Base-by-base conservation (phyloP, 2,797 vertebrate species). In the Melanotaenia trifasciata region DNA sequence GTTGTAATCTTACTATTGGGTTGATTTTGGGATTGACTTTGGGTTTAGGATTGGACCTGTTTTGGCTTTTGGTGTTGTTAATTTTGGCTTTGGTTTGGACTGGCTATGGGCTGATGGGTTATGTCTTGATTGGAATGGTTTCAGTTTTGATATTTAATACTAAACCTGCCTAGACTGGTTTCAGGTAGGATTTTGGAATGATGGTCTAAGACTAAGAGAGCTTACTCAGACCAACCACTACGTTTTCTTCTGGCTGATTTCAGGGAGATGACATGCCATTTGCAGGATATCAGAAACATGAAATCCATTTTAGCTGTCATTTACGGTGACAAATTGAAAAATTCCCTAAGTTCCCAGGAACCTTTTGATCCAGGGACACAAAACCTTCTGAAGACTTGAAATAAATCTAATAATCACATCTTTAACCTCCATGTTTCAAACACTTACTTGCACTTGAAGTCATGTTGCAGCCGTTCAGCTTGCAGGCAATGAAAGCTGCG, bases 401-500 rank as follows among this genome's bases (percentile, higher is more conserved):
- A 43, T 26, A 26, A 50, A 66, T 43, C 35, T 40, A 43, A 28
- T 43, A 33, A 38, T 22, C 56, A 54, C 53, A 63, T 45, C 72
- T 68, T 68, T 58, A 74, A 58, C 54, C 61, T 56, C 32, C 66
- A 47, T 75, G 61, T 9, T 69, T 63, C 56, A 75, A 63, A 38
- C 65, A 50, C 66, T 63, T 64, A 26, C 40, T 53, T 64, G 58
- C 66, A 45, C 57, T 73, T 47, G 30, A 61, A 74, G 72, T 71
- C 63, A 50, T 67, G 56, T 45, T 59, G 58, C 76, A 54, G 72
- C 13, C 51, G 22, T 70, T 78, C 58, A 28, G 75, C 63, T 63
- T 3, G 45, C 70, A 58, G 74, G 65, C 78, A 38, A 65, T 38
- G 24, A 59, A 54, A 85, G 71, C 87, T 81, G 81, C 74, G 71